Evolutionary conservation across 1,140 invertebrate species (phyloP), one percentile per base, ranked within the genome.

Genomic region (Hycleus cichorii): DNA sequence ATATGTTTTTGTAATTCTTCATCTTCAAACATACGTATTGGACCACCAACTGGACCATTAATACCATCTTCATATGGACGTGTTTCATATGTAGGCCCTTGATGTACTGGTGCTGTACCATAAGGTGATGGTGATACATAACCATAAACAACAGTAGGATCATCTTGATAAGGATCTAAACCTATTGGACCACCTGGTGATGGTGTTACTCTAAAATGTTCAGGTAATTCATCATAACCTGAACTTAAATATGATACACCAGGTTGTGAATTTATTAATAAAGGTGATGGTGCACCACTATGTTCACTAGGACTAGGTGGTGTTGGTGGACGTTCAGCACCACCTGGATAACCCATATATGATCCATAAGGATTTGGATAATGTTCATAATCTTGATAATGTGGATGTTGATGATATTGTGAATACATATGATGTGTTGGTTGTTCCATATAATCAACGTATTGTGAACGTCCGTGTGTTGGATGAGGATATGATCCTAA

Each of bases 1-100:
- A 84, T 80, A 68, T 85, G 81, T 63, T 85, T 85, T 62, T 85
- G 83, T 49, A 88, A 75, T 12, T 85, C 80, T 59, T 88, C 85
- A 61, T 87, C 85, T 26, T 86, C 86, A 65, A 86, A 87, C 75
- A 88, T 83, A 43, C 70, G 61, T 67, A 73, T 66, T 2, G 76
- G 69, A 27, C 77, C 74, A 47, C 78, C 75, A 60, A 78, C 69
- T 10, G 80, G 76, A n/a, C 80, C 80, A 71, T 78, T 78, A 4
- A 76, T 62, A 63, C 74, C 75, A 62, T 78, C 77, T 64, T 79
- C 78, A 63, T 77, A 80, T 39, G 77, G 71, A 55, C 77, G 64
- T 32, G 76, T 70, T 51, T 73, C 68, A 59, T 76, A 77, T 18
- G 69, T 66, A 27, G 72, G 40, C 73, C 78, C 68, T 64, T 78